Percentiles rank a stretch among this genome's conserved stretches.
phyloP scores from a whole-genome alignment of 2,888 invertebrate species.

The Pachliopta kotzebuea region DNA sequence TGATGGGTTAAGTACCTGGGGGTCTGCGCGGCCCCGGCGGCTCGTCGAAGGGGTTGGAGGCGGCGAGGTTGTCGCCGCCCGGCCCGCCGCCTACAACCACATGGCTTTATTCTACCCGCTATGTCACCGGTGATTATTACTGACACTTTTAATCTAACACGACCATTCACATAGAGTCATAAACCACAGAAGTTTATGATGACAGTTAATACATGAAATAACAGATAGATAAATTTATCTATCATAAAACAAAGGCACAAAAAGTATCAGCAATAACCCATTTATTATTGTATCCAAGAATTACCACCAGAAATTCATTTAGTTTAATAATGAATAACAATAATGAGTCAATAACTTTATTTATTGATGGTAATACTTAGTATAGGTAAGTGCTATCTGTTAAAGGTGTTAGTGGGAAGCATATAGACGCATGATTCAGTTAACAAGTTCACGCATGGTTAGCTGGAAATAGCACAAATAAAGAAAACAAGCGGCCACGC shows the following conservation, averaged over 20 bases:
- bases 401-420: slow-evolving; percentile 57
- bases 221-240: neutral
- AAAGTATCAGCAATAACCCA: slow-evolving; percentile 19
- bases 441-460: slow-evolving; percentile 44
- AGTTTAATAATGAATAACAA: neutral
- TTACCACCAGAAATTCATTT: slow-evolving; percentile 29
- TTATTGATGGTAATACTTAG: slow-evolving; percentile 30
- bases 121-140: slow-evolving; percentile 27
- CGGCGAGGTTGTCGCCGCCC: slow-evolving; percentile 88
- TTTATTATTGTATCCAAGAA: slow-evolving; percentile 28
- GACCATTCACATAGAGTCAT: neutral
- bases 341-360: neutral
- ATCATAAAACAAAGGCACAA: neutral
- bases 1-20: slow-evolving; percentile 69
- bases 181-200: neutral
- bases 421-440: slow-evolving; percentile 52
- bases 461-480: slow-evolving; percentile 49
- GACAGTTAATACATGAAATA: neutral
- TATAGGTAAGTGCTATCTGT: slow-evolving; percentile 30
- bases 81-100: slow-evolving; percentile 76
- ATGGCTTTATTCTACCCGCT: slow-evolving; percentile 42
- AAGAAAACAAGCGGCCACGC: slow-evolving; percentile 49
- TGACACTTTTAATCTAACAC: slow-evolving; percentile 23
- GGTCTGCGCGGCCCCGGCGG: slow-evolving; percentile 80
- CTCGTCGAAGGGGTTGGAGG: slow-evolving; percentile 93